These are phyloP conservation scores for Micropoecilia bifurca DNA, from an alignment of 2,797 vertebrate species.

Conservation along the genomic window DNA sequence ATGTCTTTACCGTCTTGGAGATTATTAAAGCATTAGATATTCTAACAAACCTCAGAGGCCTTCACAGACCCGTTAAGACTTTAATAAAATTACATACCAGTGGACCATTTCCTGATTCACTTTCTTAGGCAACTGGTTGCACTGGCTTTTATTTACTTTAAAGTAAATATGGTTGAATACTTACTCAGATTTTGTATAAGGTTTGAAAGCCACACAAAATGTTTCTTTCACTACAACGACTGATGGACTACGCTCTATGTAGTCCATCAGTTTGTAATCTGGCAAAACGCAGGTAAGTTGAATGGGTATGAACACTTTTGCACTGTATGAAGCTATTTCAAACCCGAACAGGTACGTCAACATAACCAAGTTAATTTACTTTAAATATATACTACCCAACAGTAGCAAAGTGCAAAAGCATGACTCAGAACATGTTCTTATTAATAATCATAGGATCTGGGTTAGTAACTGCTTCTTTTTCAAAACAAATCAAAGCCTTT, in stretches of 20 bases:
- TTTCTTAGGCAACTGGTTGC: background rate
- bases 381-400: slow-evolving; percentile 44
- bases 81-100: background rate
- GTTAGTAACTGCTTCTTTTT: slow-evolving; percentile 27
- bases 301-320: background rate
- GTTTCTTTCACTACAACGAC: background rate
- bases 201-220: background rate
- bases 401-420: slow-evolving; percentile 50
- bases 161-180: background rate
- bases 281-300: background rate
- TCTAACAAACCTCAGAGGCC: background rate
- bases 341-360: background rate
- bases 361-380: slow-evolving; percentile 6
- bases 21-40: too few relatives aligned
- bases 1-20: background rate
- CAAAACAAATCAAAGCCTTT: slow-evolving; percentile 2
- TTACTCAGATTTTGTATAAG: background rate
- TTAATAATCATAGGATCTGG: background rate
- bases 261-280: background rate
- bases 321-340: background rate
- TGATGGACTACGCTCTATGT: too few relatives aligned
- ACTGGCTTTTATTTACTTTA: background rate
- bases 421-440: slow-evolving; percentile 9
- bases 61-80: background rate
- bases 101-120: background rate